Evolutionary conservation across 2,797 vertebrate genomes (phyloP).

Genomic region (Scolopax rusticola): DNA sequence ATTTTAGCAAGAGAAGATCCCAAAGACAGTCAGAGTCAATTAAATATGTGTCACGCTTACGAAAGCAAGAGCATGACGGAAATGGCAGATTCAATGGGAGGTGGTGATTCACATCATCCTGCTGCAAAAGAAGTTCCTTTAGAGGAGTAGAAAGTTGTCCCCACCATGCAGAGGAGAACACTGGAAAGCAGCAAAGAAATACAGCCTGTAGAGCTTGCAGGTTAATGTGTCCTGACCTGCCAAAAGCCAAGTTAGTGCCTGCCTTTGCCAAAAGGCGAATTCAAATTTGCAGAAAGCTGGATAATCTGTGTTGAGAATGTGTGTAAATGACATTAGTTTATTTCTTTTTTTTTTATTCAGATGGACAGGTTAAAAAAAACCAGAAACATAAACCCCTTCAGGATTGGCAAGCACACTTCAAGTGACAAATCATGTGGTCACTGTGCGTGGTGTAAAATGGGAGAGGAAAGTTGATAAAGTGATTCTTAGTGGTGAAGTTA

Average conservation of each 20-base stretch:
- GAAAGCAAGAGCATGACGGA: neutral
- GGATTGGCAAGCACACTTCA: neutral
- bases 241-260: neutral
- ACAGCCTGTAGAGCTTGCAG: neutral
- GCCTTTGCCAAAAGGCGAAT: neutral
- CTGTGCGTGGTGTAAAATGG: neutral
- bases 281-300: neutral
- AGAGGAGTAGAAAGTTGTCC: neutral
- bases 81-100: neutral
- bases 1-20: neutral
- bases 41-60: neutral
- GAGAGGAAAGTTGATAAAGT: neutral
- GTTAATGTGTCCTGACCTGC: neutral
- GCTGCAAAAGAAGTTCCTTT: neutral
- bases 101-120: neutral
- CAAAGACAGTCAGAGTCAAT: neutral
- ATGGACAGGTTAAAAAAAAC: neutral
- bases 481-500: neutral
- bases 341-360: neutral
- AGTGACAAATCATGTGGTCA: neutral
- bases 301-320: neutral
- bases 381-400: neutral
- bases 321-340: neutral
- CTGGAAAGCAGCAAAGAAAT: neutral
- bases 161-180: neutral